Conservation (phyloP, 2,888 invertebrate species). For the Aporophyla nigra region DNA sequence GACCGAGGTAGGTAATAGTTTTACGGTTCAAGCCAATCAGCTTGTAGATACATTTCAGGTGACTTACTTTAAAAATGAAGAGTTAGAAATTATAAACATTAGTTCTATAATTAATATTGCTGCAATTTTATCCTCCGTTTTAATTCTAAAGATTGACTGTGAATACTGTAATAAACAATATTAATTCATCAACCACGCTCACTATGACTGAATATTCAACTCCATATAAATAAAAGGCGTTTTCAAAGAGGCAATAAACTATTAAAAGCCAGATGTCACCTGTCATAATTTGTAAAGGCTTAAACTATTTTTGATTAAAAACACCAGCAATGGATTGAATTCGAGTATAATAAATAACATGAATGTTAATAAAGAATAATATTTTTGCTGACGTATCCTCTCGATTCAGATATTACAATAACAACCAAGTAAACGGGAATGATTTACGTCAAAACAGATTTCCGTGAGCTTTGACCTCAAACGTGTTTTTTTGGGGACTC, state of each 20-base stretch:
- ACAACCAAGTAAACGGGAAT: slow-evolving; percentile 25
- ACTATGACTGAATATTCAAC: background rate
- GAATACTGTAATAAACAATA: background rate
- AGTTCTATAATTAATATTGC: background rate
- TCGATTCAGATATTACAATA: slow-evolving; percentile 9
- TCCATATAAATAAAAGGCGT: background rate
- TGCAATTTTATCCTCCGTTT: background rate
- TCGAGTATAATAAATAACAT: background rate
- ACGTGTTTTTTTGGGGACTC: slow-evolving; percentile 24
- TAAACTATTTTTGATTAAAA: background rate
- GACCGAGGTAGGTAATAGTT: background rate
- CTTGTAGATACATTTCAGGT: background rate
- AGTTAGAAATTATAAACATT: background rate
- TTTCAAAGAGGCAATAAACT: background rate
- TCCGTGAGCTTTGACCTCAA: slow-evolving; percentile 29
- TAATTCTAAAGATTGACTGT: background rate
- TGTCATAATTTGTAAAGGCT: background rate
- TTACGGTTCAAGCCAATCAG: background rate
- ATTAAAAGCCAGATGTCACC: background rate
- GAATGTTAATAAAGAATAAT: slow-evolving; percentile 23
- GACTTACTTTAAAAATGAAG: background rate
- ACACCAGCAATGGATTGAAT: background rate
- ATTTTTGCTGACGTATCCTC: background rate
- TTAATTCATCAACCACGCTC: background rate
- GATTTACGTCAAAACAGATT: slow-evolving; percentile 30